phyloP scores from a whole-genome alignment of 2,888 invertebrate genomes.

The Leptarthrus brevirostris region DNA sequence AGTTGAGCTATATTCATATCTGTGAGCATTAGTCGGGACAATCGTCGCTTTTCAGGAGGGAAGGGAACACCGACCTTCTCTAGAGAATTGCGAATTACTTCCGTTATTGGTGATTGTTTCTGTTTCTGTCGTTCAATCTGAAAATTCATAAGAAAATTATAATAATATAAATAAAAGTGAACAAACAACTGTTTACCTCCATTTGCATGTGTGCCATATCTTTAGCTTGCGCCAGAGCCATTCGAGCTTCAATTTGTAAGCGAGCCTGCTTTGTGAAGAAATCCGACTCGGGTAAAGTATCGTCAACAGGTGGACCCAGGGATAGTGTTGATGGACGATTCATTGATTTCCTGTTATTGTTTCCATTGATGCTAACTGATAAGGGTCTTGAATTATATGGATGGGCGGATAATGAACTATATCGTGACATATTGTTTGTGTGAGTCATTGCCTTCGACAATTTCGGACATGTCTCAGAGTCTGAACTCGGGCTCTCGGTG shows the following conservation, averaged over 20 bases:
- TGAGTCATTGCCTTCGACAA: conserved; percentile 58
- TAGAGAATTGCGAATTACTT: conserved; percentile 84
- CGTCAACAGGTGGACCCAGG: conserved; percentile 68
- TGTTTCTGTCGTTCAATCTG: conserved; percentile 76
- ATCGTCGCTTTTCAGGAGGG: conserved; percentile 83
- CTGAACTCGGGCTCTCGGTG: conserved; percentile 82
- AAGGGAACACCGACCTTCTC: conserved; percentile 86
- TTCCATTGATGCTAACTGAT: conserved; percentile 57
- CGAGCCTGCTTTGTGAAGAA: conserved; percentile 85
- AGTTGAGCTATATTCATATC: conserved; percentile 93
- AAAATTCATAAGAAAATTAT: too few relatives aligned
- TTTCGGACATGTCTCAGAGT: conserved; percentile 71
- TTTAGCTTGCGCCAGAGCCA: conserved; percentile 89
- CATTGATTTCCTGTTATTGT: conserved; percentile 55
- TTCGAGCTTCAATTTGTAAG: conserved; percentile 86
- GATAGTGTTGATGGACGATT: conserved; percentile 68
- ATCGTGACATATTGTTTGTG: conserved; percentile 55
- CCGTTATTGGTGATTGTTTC: conserved; percentile 84
- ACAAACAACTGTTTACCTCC: too few relatives aligned
- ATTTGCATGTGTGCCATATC: conserved; percentile 93
- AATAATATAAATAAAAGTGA: too few relatives aligned
- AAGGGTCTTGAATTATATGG: conserved; percentile 60
- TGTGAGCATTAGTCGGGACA: conserved; percentile 86
- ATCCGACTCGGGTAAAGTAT: conserved; percentile 75
- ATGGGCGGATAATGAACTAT: conserved; percentile 54